These are phyloP conservation scores for Temnothorax unifasciatus DNA, from an alignment of 2,888 invertebrate species.

Conservation along the genomic window DNA sequence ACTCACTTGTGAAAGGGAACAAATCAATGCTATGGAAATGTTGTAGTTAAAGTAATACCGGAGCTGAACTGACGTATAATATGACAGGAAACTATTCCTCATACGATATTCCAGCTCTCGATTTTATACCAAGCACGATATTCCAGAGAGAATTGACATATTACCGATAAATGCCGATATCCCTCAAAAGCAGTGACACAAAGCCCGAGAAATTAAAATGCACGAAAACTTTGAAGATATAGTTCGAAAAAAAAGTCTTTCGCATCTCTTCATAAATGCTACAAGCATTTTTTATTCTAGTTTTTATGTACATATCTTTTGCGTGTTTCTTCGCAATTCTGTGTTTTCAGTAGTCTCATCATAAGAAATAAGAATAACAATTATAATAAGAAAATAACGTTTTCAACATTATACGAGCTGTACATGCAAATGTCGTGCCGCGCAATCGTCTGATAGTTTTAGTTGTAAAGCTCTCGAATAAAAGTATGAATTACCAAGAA, in stretches of 20 bases:
- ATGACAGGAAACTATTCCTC: conserved; percentile 28
- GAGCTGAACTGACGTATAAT: conserved; percentile 18
- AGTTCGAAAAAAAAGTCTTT: background rate
- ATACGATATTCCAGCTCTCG: conserved; percentile 17
- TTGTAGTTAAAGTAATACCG: conserved; percentile 28
- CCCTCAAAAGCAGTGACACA: background rate
- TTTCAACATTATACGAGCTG: background rate
- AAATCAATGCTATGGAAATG: conserved; percentile 25
- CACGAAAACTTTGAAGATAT: background rate
- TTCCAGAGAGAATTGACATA: conserved; percentile 19
- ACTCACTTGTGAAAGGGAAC: conserved; percentile 31
- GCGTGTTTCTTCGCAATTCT: background rate
- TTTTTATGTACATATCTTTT: background rate
- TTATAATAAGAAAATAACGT: background rate
- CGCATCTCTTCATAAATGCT: background rate
- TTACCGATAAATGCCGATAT: conserved; percentile 17
- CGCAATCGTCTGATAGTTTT: background rate
- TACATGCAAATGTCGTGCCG: background rate
- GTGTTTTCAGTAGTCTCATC: background rate
- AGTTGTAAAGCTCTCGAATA: background rate
- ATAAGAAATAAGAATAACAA: background rate
- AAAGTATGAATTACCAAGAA: conserved; percentile 11
- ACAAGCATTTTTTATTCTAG: background rate
- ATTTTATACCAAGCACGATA: conserved; percentile 16
- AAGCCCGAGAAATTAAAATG: conserved; percentile 20